A percentile compares a stretch with the other conserved stretches of the same genome.
Evolutionary conservation across 2,797 vertebrate genomes (phyloP).

Genomic region (Hyperoplus lanceolatus): DNA sequence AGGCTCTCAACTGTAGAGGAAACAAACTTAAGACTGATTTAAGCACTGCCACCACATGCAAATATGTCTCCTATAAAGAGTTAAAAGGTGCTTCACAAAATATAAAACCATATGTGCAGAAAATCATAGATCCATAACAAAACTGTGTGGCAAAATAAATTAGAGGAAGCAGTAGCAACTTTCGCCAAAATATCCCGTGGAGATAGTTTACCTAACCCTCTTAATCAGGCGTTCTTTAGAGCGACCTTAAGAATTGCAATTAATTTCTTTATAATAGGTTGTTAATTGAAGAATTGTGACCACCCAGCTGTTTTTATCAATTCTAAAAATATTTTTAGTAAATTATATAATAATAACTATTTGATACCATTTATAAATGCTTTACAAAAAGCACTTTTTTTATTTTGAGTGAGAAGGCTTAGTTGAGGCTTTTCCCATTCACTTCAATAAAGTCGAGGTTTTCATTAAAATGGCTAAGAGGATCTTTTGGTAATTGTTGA

Average conservation of each 20-base stretch:
- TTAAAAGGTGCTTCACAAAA: too few species aligned
- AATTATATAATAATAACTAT: not conserved
- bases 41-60: not conserved
- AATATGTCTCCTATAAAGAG: not conserved
- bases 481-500: too few species aligned
- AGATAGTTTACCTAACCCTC: not conserved
- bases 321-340: not conserved
- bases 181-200: not conserved
- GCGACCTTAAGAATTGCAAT: not conserved
- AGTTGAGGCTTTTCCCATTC: not conserved
- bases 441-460: not conserved
- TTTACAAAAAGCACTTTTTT: not conserved
- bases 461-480: not conserved
- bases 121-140: too few species aligned
- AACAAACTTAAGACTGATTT: not conserved
- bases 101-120: too few species aligned
- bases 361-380: not conserved
- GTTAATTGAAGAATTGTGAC: not conserved
- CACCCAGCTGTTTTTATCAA: not conserved
- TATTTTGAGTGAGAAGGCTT: not conserved
- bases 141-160: not conserved
- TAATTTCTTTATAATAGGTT: not conserved
- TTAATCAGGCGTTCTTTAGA: not conserved
- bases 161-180: not conserved
- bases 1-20: not conserved